Conservation (phyloP, 2,888 invertebrate species). For the Acanthoscelides obtectus region DNA sequence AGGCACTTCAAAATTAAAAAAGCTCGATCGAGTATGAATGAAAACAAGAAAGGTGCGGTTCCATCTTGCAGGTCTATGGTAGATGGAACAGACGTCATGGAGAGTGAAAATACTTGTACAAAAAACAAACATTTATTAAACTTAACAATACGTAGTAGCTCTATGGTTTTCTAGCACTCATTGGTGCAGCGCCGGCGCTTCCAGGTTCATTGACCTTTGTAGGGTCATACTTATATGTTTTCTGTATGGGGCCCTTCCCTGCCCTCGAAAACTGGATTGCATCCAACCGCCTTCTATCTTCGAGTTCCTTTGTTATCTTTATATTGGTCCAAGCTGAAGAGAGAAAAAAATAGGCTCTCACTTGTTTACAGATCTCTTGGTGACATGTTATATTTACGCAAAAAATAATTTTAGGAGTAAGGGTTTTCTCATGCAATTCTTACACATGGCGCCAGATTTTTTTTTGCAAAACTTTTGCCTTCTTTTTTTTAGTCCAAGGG, state of each 20-base stretch:
- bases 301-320: slow-evolving; percentile 71
- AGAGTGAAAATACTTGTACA: too few relatives aligned
- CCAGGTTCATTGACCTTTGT: slow-evolving; percentile 48
- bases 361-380: too few relatives aligned
- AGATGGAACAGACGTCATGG: too few relatives aligned
- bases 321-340: slow-evolving; percentile 72
- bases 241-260: slow-evolving; percentile 79
- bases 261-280: slow-evolving; percentile 76
- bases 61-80: too few relatives aligned
- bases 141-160: slow-evolving; percentile 9
- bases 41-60: too few relatives aligned
- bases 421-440: background rate
- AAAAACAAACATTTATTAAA: slow-evolving; percentile 4
- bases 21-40: too few relatives aligned
- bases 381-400: too few relatives aligned
- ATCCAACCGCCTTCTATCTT: slow-evolving; percentile 72
- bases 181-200: slow-evolving; percentile 36
- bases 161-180: slow-evolving; percentile 56
- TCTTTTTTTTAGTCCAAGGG: too few relatives aligned
- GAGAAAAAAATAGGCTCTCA: background rate
- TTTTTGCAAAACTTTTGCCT: too few relatives aligned
- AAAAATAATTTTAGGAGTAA: background rate
- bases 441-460: too few relatives aligned
- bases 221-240: slow-evolving; percentile 85
- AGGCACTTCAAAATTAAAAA: too few relatives aligned